Evolutionary conservation across 2,888 invertebrate genomes (phyloP), one percentile per base, ranked within the genome.

Genomic region (Phrixothrix hirtus): DNA sequence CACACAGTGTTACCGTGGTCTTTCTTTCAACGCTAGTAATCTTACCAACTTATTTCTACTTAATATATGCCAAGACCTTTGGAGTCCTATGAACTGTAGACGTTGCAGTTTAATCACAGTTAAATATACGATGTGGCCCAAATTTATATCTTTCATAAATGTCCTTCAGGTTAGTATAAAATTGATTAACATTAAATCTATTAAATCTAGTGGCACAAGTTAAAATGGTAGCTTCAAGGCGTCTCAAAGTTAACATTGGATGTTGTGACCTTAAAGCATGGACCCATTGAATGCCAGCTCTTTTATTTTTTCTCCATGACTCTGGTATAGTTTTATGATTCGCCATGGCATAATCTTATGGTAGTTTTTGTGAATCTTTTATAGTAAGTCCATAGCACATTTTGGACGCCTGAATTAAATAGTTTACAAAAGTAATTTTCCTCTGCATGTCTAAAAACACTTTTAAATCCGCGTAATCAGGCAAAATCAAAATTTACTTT

Each of bases 331-430:
- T 15, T 41, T 50, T 43, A 10, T 47, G n/a, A 41, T 47, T 47
- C 6, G 39, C 34, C 50, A 42, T 36, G 12, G 62, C 66, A 50
- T 53, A 60, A 42, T 66, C 54, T 41, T 56, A 69, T n/a, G 67
- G 67, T 3, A 67, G 44, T 26, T 59, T 7, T 49, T 62, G 42
- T 21, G 60, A 61, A 35, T 60, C 55, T 46, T 59, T 64, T 1
- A 57, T 52, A 10, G 65, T 61, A 11, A 67, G 46, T n/a, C 65
- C 66, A 54, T 65, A 59, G 32, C 62, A 35, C 36, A 44, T 51
- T 27, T 29, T 32, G 26, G 15, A 39, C 27, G 45, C 45, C 17
- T 38, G 12, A 5, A 38, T 21, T 30, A 25, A 15, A 27, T 50
- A 50, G 7, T 43, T 14, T n/a, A n/a, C n/a, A n/a, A n/a, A n/a